Conservation (phyloP, 2,113 vertebrate species). For the Danio rerio region GRCz12tu NC_133185.1:34497501-34498000, state of each 20-base stretch:
- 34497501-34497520: conserved; percentile 95
- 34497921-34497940: too few species aligned
- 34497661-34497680: conserved; percentile 96
- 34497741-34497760: too few species aligned
- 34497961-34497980: too few species aligned
- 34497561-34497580: conserved; percentile 95
- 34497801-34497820: too few species aligned
- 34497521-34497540: conserved; percentile 91
- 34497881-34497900: too few species aligned
- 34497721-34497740: neutral
- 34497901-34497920: too few species aligned
- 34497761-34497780: neutral
- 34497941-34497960: too few species aligned
- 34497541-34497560: conserved; percentile 93
- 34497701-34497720: neutral
- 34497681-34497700: neutral
- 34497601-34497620: conserved; percentile 89
- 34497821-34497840: too few species aligned
- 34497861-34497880: too few species aligned
- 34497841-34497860: too few species aligned
- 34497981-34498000: too few species aligned
- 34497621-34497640: conserved; percentile 94
- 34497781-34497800: too few species aligned
- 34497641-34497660: conserved; percentile 92
- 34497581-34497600: conserved; percentile 93